Evolutionary conservation across 1,140 invertebrate species (phyloP).

Genomic region (Orius insidiosus): DNA sequence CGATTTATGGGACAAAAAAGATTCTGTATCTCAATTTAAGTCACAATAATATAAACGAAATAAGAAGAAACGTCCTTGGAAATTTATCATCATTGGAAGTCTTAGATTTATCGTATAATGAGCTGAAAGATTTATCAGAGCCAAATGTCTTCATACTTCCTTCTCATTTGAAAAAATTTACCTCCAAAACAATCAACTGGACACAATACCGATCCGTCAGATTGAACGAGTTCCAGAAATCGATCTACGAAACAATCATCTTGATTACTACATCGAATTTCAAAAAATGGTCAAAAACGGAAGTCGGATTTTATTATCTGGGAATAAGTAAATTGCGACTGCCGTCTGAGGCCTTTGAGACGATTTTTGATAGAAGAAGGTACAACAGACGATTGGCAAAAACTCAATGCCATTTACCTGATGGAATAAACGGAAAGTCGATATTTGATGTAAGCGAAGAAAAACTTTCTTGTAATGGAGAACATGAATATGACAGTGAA

Average conservation of each 20-base stretch:
- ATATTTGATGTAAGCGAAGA: constrained; percentile 44
- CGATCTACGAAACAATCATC: constrained; percentile 44
- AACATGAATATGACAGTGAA: constrained; percentile 24
- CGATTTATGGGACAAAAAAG: constrained; percentile 55
- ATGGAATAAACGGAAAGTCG: constrained; percentile 23
- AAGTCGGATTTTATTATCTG: constrained; percentile 32
- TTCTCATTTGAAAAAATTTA: constrained; percentile 45
- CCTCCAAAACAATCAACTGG: constrained; percentile 48
- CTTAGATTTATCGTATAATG: constrained; percentile 62
- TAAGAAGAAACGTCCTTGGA: constrained; percentile 53
- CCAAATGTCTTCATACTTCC: constrained; percentile 43
- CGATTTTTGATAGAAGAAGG: constrained; percentile 39
- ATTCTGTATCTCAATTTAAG: constrained; percentile 54
- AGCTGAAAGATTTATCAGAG: constrained; percentile 42
- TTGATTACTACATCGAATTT: constrained; percentile 40
- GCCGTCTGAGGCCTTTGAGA: constrained; percentile 50
- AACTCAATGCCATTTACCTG: constrained; percentile 34
- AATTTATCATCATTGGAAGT: constrained; percentile 54
- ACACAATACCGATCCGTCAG: constrained; percentile 36
- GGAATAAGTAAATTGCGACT: constrained; percentile 66
- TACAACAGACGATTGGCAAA: constrained; percentile 32
- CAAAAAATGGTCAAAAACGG: constrained; percentile 43
- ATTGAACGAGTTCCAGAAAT: constrained; percentile 35
- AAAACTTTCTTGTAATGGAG: constrained; percentile 41
- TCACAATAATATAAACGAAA: constrained; percentile 65